Base-by-base conservation (phyloP, 2,113 vertebrate species). In the Osmerus eperlanus region DNA sequence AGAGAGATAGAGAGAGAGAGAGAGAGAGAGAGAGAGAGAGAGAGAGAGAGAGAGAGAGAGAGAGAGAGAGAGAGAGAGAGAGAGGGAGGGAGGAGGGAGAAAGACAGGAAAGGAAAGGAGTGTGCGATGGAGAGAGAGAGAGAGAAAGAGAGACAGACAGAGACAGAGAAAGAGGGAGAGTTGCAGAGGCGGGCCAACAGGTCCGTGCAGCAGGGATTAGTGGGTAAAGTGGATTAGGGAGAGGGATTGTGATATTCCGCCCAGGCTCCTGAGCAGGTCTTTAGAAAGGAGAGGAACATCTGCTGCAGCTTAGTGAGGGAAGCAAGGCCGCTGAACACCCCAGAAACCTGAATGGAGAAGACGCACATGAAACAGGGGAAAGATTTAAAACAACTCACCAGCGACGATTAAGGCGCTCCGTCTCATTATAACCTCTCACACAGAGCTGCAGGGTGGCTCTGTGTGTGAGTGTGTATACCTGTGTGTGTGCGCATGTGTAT, bases 241-340 rank as follows among this genome's bases (percentile, higher is more conserved):
- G 83, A 82, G 83, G 81, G 85, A 85, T 87, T 88, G 84, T 83
- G 87, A 90, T 88, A 85, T 87, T 90, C 84, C 81, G 81, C 86
- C 87, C 84, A 84, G 86, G 84, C 89, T 84, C 84, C 82, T 19
- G 83, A 82, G 83, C 83, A 85, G 83, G 84, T 88, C 86, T 89
- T 90, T 90, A 89, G 87, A 88, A 90, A 87, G 81, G 80, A 79
- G 72, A 81, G 86, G 80, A 86, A 90, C 86, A 90, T 90, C 90
- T 90, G 89, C 86, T 87, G 82, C 78, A 85, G 88, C 89, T 90
- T 90, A 90, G 82, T 15, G 71, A 80, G 74, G 86, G 80, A 63
- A 83, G 80, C 83, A 89, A 70, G 64, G 36, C n/a, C 19, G 18
- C 18, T 65, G 64, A 65, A 88, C 89, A 89, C 77, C 79, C 80